Evolutionary conservation across 2,888 invertebrate species (phyloP), one percentile per base, ranked within the genome.

Genomic region (Arrhopalites spinosus): DNA sequence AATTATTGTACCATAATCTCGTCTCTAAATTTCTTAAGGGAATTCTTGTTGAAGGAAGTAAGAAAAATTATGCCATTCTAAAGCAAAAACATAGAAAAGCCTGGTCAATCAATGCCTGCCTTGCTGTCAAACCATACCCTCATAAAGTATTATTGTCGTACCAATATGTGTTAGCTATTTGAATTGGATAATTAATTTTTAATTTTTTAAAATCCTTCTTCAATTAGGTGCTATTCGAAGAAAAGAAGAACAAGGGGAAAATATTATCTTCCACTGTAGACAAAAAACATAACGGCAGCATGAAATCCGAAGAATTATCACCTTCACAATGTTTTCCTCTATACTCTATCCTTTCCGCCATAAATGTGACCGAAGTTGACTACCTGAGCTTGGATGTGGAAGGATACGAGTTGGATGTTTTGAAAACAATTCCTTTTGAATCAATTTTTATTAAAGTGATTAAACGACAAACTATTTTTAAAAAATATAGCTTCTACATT

Each of bases 301-400:
- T 20, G 11, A 7, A 15, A 25, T 3, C 47, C 8, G 23, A 20
- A 30, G n/a, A 29, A 5, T 8, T 17, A 1, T 7, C 30, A 27
- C 47, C 45, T 2, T 84, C 86, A 8, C 86, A 85, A 74, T 86
- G 86, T 70, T 84, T 85, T 68, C 86, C 86, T 0, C 68, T 86
- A 17, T 85, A 84, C 76, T 84, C 86, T 15, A 83, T 86, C 43
- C 81, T 86, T 30, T 73, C 84, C 5, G 85, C 86, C 1, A 81
- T 86, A 17, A 84, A 85, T 76, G 83, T 83, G 36, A 83, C 84
- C 2, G 83, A 80, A 0, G 83, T 86, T 3, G 86, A 86, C 80
- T 86, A 85, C 79, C 85, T 86, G 77, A 85, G 85, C 72, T 81
- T 86, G 50, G 86, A 86, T 75, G 84, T 86, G 5, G 86, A 86